Base-by-base conservation (phyloP, 2,797 vertebrate genomes). In the Echeneis naucrates region DNA sequence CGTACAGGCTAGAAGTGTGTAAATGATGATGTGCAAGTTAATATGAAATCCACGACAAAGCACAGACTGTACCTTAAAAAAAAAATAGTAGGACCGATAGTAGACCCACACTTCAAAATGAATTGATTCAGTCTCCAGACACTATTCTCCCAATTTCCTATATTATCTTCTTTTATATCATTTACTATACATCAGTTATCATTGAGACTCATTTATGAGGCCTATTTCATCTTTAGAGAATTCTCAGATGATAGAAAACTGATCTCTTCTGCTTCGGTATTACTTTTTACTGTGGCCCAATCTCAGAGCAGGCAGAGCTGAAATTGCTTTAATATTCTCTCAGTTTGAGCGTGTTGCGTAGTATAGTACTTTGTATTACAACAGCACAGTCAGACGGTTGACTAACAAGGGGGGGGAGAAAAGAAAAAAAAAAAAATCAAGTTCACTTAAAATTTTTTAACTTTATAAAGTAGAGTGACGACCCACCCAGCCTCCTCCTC, bases 61-160 rank as follows among this genome's bases (percentile, higher is more conserved):
- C 70, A 89, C 76, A 77, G 76, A 73, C 64, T 85, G 89, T 87
- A 88, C 89, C 74, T 86, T 80, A 44, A 70, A 80, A 78, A 82
- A 75, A 68, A 82, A 78, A 77, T 53, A 75, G 57, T 42, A 84
- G 79, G 82, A 82, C 78, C 71, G 79, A 82, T 65, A 65, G 83
- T 79, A 84, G 77, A 87, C 85, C 87, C 82, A 85, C 83, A 71
- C 88, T 88, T 78, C 2, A 86, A 87, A 94, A 93, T 94, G 87
- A 94, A 94, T 92, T 88, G 93, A 90, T 91, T 89, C 83, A 82
- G 83, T 92, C 89, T 88, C 88, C 71, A 81, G 91, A 89, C 87
- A 79, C 78, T 47, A 86, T 88, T 89, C 83, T 56, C 77, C 78
- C 87, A 93, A 90, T 91, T 91, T 89, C 82, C 87, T 72, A 88